A percentile compares a stretch with the other conserved stretches of the same genome.
Evolutionary conservation across 2,113 vertebrate species (phyloP).

Genomic region (Rallus limicola): DNA sequence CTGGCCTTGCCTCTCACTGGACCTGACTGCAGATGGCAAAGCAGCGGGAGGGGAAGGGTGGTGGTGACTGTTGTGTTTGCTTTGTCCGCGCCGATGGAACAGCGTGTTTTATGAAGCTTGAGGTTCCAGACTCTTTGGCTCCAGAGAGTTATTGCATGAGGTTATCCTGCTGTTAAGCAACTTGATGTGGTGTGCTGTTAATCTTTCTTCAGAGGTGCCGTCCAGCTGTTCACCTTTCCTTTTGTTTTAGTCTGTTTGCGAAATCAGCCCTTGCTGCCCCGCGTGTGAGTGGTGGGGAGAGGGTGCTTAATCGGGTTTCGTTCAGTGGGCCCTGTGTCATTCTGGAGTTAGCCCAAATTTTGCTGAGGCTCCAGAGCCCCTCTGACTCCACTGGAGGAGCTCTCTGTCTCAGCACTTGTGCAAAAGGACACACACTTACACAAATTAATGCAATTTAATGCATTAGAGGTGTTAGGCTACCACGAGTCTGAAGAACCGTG

Average conservation of each 20-base stretch:
- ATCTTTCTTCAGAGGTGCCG: neutral
- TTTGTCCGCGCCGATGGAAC: neutral
- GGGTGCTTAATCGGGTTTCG: neutral
- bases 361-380: neutral
- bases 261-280: neutral
- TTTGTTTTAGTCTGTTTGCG: neutral
- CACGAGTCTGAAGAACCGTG: neutral
- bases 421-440: neutral
- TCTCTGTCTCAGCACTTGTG: neutral
- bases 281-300: neutral
- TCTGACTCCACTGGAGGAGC: neutral
- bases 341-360: neutral
- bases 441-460: neutral
- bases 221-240: neutral
- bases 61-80: neutral
- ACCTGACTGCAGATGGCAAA: neutral
- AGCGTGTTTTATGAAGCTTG: neutral
- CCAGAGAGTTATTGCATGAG: neutral
- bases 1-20: neutral
- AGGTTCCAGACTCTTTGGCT: constrained; percentile 31
- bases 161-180: neutral
- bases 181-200: neutral
- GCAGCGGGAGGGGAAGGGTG: neutral
- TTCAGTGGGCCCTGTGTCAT: neutral
- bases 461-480: neutral